A percentile compares a stretch with the other conserved stretches of the same genome.
These are phyloP conservation scores for Laterallus jamaicensis DNA, from an alignment of 2,113 vertebrate genomes.

Conservation along the genomic window DNA sequence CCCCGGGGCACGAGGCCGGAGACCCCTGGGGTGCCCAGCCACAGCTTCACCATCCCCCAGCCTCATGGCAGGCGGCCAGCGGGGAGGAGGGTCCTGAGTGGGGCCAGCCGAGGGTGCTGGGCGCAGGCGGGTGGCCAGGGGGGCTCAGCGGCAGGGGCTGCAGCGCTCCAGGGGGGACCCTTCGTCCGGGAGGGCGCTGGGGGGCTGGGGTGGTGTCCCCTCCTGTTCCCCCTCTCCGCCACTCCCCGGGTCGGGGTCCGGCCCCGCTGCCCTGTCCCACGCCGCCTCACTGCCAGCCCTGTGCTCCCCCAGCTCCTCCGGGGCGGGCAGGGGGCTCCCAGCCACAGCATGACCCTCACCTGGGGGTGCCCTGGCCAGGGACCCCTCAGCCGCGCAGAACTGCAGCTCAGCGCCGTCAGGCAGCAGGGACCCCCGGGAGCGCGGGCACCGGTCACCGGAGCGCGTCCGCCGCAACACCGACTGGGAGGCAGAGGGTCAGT, in stretches of 20 bases:
- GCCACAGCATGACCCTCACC: neutral
- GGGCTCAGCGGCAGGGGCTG: slow-evolving; percentile 11
- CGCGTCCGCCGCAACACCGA: slow-evolving; percentile 82
- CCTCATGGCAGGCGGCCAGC: neutral
- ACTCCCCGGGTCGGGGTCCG: fast-evolving
- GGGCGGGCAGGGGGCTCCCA: neutral
- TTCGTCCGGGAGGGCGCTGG: neutral
- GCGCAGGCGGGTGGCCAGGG: neutral
- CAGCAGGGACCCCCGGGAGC: slow-evolving; percentile 79
- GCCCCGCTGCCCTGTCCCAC: neutral
- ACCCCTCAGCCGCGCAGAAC: neutral
- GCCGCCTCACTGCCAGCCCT: fast-evolving
- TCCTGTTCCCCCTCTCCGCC: neutral
- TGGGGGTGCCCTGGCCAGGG: neutral
- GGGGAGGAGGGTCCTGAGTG: neutral
- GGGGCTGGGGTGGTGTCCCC: fast-evolving
- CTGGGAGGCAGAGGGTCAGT: slow-evolving; percentile 32
- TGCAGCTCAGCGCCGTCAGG: slow-evolving; percentile 76
- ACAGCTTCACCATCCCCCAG: neutral
- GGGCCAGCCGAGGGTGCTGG: neutral
- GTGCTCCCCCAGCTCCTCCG: neutral
- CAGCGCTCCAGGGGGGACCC: neutral
- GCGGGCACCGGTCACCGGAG: slow-evolving; percentile 85
- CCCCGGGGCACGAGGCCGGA: too few species aligned
- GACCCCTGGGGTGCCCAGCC: neutral